phyloP scores from a whole-genome alignment of 1,140 invertebrate species.

The Pseudomyrmex gracilis region DNA sequence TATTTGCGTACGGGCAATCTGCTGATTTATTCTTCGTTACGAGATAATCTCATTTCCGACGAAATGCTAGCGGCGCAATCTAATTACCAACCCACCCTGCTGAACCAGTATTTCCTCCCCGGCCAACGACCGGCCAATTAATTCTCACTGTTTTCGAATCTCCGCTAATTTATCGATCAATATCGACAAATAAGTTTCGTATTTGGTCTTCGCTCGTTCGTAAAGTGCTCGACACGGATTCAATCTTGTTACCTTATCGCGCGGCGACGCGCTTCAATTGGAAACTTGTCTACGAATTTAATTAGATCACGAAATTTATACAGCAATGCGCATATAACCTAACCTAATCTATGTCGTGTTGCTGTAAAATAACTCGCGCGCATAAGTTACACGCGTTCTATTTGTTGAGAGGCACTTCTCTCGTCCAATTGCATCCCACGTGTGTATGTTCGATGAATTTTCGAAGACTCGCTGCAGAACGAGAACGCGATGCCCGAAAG shows the following conservation, averaged over 20 bases:
- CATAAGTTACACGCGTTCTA: too few species aligned
- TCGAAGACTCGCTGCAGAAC: too few species aligned
- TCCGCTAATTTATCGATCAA: constrained; percentile 43
- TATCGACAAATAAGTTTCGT: constrained; percentile 13
- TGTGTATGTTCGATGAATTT: too few species aligned
- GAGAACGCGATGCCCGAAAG: too few species aligned
- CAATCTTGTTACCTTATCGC: constrained; percentile 3
- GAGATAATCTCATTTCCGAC: constrained; percentile 63
- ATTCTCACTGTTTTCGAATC: constrained; percentile 40
- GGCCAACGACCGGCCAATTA: constrained; percentile 59
- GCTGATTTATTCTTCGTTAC: constrained; percentile 61
- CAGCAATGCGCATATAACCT: too few species aligned
- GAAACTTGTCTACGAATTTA: too few species aligned
- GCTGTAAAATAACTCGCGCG: too few species aligned
- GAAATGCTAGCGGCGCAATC: constrained; percentile 59
- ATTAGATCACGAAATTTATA: too few species aligned
- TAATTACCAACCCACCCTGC: constrained; percentile 45
- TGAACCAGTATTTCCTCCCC: constrained; percentile 46
- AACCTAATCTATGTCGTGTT: too few species aligned
- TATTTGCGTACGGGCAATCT: constrained; percentile 62
- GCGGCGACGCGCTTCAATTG: too few species aligned
- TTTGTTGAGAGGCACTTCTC: too few species aligned
- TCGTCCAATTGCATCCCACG: too few species aligned
- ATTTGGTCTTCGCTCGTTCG: constrained; percentile 21
- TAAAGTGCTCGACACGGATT: constrained; percentile 16